phyloP scores from a whole-genome alignment of 92 coral and sea anemone species.

The Epizoanthus scotinus region DNA sequence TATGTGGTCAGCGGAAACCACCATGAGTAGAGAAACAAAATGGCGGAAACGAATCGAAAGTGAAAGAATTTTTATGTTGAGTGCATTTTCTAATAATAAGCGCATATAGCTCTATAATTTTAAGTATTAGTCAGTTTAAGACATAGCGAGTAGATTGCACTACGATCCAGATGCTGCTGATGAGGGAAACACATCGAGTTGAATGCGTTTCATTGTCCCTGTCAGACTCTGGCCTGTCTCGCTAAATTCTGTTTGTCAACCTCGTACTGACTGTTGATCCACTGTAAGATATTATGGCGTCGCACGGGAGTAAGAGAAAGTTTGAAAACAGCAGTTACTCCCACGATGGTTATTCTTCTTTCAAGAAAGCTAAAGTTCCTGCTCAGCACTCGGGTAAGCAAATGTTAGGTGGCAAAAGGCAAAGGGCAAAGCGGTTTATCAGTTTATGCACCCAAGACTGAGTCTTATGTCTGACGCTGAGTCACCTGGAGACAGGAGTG shows the following conservation, averaged over 20 bases:
- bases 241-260: too few relatives aligned
- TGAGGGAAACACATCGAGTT: background rate
- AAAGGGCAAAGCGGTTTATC: too few relatives aligned
- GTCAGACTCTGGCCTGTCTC: background rate
- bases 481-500: too few relatives aligned
- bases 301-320: conserved; percentile 31
- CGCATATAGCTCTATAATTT: background rate
- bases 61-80: background rate
- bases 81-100: background rate
- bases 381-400: conserved; percentile 19
- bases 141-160: background rate
- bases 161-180: background rate
- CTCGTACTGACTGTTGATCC: too few relatives aligned
- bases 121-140: background rate
- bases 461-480: too few relatives aligned
- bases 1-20: conserved; percentile 20
- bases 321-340: conserved; percentile 13
- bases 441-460: too few relatives aligned
- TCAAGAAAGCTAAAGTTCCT: conserved; percentile 23
- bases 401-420: background rate
- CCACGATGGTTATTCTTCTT: conserved; percentile 8
- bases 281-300: background rate
- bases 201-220: background rate
- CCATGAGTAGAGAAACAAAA: background rate
- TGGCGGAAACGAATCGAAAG: conserved; percentile 31